Percentiles rank a stretch among this genome's conserved stretches.
Conservation (phyloP, 2,888 invertebrate genomes). For the Eucriotettix oculatus region DNA sequence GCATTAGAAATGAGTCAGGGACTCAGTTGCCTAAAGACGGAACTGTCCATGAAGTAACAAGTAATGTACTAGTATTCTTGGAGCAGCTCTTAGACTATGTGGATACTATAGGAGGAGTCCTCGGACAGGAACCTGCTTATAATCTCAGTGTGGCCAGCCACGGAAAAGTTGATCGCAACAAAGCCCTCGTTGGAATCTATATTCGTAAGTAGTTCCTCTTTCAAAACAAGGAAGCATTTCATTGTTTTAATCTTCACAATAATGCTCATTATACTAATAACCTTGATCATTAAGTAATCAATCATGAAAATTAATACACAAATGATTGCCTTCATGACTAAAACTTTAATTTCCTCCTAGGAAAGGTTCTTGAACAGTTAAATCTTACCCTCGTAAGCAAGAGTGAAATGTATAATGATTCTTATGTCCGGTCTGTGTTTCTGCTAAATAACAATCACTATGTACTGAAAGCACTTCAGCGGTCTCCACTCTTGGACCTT, state of each 20-base stretch:
- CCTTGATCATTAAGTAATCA: too few relatives aligned
- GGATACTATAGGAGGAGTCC: constrained; percentile 54
- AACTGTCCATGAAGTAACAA: constrained; percentile 87
- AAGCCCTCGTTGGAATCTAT: constrained; percentile 57
- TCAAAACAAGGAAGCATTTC: background rate
- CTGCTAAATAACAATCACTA: constrained; percentile 90
- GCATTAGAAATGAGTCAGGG: constrained; percentile 58
- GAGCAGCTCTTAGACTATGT: constrained; percentile 69
- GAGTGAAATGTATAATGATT: constrained; percentile 80
- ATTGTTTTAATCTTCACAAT: too few relatives aligned
- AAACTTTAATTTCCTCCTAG: constrained; percentile 29
- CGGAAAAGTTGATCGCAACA: constrained; percentile 33
- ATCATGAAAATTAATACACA: background rate
- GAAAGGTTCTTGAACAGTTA: constrained; percentile 76
- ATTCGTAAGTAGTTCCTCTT: constrained; percentile 44
- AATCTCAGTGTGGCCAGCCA: constrained; percentile 13
- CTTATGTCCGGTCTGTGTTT: constrained; percentile 73
- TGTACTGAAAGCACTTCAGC: constrained; percentile 77
- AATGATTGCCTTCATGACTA: background rate
- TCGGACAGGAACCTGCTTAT: constrained; percentile 41
- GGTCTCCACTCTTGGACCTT: constrained; percentile 67
- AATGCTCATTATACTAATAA: too few relatives aligned
- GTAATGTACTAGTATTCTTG: constrained; percentile 82
- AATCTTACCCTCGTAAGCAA: constrained; percentile 79
- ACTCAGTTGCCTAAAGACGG: constrained; percentile 87